Evolutionary conservation across 2,888 invertebrate genomes (phyloP).

Genomic region (Furcula furcula): DNA sequence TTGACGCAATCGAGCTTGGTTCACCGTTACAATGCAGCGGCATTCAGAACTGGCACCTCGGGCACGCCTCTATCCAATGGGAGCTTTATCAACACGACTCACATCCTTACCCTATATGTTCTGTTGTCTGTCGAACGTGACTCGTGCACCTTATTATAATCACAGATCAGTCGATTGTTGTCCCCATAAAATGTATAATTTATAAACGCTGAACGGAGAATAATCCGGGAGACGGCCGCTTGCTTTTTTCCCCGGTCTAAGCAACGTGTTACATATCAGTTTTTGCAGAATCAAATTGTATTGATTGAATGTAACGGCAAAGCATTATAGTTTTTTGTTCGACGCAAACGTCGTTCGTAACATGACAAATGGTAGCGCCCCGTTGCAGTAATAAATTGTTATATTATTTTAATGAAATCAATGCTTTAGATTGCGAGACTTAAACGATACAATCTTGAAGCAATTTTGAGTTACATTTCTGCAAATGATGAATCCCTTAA

Average conservation of each 20-base stretch:
- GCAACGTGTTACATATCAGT: slow-evolving; percentile 55
- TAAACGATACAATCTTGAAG: slow-evolving; percentile 19
- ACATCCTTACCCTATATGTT: slow-evolving; percentile 37
- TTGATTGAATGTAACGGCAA: slow-evolving; percentile 42
- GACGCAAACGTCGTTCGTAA: slow-evolving; percentile 36
- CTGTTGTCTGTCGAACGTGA: slow-evolving; percentile 60
- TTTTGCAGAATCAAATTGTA: slow-evolving; percentile 50
- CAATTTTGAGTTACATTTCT: no score
- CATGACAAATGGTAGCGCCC: slow-evolving; percentile 42
- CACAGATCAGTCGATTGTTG: slow-evolving; percentile 78
- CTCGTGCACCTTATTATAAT: slow-evolving; percentile 73
- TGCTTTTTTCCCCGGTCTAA: slow-evolving; percentile 50
- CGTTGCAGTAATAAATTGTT: slow-evolving; percentile 18
- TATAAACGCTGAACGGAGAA: slow-evolving; percentile 65
- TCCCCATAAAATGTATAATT: slow-evolving; percentile 74
- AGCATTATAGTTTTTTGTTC: slow-evolving; percentile 42
- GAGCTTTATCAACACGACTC: slow-evolving; percentile 47
- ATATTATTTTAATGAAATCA: slow-evolving; percentile 27
- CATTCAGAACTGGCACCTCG: slow-evolving; percentile 43
- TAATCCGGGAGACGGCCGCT: slow-evolving; percentile 47
- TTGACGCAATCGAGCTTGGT: slow-evolving; percentile 52
- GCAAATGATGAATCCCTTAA: no score
- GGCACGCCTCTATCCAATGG: slow-evolving; percentile 49
- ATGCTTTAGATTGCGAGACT: slow-evolving; percentile 19
- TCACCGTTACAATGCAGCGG: slow-evolving; percentile 51